phyloP scores from a whole-genome alignment of 2,888 invertebrate species.

The Cancer borealis region DNA sequence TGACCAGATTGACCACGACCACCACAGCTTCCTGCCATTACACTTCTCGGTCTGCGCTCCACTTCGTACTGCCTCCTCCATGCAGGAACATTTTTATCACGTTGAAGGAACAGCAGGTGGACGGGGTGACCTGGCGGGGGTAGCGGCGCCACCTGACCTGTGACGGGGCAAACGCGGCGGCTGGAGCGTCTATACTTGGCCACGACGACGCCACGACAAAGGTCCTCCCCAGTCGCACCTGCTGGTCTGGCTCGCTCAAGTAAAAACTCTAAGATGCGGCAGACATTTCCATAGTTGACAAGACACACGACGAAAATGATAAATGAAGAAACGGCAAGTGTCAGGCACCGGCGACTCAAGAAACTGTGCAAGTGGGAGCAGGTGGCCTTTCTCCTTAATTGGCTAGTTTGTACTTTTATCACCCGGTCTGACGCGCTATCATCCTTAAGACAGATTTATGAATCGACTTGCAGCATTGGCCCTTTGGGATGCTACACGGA shows the following conservation, averaged over 20 bases:
- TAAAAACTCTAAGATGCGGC: slow-evolving; percentile 7
- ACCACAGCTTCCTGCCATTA: background rate
- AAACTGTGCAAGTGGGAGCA: slow-evolving; percentile 44
- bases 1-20: background rate
- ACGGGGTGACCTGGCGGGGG: slow-evolving; percentile 36
- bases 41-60: background rate
- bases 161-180: slow-evolving; percentile 39
- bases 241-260: slow-evolving; percentile 4
- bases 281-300: background rate
- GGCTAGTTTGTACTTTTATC: slow-evolving; percentile 65
- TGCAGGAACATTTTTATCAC: background rate
- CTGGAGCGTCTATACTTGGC: slow-evolving; percentile 58
- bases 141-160: slow-evolving; percentile 57
- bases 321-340: slow-evolving; percentile 46
- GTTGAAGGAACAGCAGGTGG: slow-evolving; percentile 30
- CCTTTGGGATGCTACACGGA: slow-evolving; percentile 41
- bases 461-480: slow-evolving; percentile 57
- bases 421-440: slow-evolving; percentile 57
- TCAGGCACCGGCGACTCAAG: slow-evolving; percentile 10
- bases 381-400: slow-evolving; percentile 68
- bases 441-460: slow-evolving; percentile 65
- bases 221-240: slow-evolving; percentile 50
- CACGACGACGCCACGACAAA: slow-evolving; percentile 42
- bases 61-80: background rate
- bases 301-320: slow-evolving; percentile 29